Conservation (phyloP, 1,140 invertebrate genomes). For the Ips typographus region DNA sequence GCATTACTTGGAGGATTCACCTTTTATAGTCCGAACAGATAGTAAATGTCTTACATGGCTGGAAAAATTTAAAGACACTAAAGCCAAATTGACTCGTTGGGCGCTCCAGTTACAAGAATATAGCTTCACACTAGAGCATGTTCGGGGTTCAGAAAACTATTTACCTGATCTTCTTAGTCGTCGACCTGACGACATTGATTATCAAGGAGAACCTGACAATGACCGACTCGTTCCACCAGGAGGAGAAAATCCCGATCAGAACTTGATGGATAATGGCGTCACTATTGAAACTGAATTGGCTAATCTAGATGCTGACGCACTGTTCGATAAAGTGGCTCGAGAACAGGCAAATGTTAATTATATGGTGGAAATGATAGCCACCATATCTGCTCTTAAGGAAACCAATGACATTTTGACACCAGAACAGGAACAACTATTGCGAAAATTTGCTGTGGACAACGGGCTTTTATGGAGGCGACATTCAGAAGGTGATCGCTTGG, state of each 20-base stretch:
- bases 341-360: background rate
- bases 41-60: too few species aligned
- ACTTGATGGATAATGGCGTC: background rate
- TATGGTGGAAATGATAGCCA: background rate
- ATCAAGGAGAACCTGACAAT: background rate
- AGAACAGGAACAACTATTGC: too few species aligned
- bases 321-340: background rate
- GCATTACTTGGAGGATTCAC: too few species aligned
- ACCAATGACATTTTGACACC: too few species aligned
- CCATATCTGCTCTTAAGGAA: too few species aligned
- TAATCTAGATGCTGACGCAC: background rate
- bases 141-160: conserved; percentile 39
- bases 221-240: background rate
- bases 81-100: conserved; percentile 21
- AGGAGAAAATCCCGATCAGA: background rate
- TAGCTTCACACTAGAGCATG: conserved; percentile 39
- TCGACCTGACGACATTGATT: background rate
- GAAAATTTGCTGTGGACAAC: background rate
- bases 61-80: too few species aligned
- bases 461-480: background rate
- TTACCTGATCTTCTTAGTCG: conserved; percentile 37
- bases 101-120: conserved; percentile 43
- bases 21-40: too few species aligned
- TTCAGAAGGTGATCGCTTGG: background rate
- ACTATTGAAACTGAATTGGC: background rate